Conservation (phyloP, 2,113 vertebrate genomes). For the Pithys albifrons region DNA sequence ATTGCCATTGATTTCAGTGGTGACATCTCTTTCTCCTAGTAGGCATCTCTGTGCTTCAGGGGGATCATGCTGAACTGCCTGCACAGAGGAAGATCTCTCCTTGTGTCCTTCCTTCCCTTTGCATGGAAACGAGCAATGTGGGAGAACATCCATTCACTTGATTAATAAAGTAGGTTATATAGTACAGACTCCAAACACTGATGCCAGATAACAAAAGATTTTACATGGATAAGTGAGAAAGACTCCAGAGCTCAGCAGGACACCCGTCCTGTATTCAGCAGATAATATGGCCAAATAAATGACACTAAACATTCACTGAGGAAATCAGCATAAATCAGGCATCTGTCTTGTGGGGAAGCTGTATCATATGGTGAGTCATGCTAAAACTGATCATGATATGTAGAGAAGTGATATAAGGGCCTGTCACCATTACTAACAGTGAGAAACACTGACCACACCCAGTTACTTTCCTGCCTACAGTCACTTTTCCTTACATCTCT, state of each 20-base stretch:
- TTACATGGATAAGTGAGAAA: not conserved
- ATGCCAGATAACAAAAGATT: not conserved
- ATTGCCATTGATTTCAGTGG: not conserved
- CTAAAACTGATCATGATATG: not conserved
- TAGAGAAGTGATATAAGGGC: not conserved
- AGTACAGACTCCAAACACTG: not conserved
- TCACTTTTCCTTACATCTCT: not conserved
- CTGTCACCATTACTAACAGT: not conserved
- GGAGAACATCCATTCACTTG: not conserved
- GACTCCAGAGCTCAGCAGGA: not conserved
- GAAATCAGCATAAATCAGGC: not conserved
- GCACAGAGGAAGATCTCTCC: not conserved
- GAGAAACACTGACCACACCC: not conserved
- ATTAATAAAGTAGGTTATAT: not conserved
- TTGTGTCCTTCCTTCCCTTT: not conserved
- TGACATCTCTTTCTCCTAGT: conserved; percentile 8
- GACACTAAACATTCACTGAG: not conserved
- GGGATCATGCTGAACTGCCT: not conserved
- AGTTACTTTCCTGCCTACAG: not conserved
- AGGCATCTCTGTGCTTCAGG: not conserved
- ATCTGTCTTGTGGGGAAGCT: not conserved
- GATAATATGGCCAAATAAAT: not conserved
- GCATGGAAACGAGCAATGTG: accelerated
- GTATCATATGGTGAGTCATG: accelerated
- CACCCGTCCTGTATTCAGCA: not conserved